Evolutionary conservation across 2,113 vertebrate species (phyloP).

Genomic region (Vulpes ferrilata): DNA sequence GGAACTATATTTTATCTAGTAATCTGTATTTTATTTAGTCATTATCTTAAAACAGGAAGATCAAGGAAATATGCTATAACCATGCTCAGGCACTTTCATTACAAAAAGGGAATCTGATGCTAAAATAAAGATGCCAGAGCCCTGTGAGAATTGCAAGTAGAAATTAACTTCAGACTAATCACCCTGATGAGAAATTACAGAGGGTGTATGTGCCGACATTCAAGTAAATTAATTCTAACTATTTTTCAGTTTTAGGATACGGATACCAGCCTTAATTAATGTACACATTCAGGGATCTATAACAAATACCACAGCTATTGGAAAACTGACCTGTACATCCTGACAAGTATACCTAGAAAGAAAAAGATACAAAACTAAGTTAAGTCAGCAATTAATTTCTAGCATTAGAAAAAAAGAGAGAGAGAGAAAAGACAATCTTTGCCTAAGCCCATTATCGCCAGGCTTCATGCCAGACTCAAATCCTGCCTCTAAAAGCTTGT

Average conservation of each 20-base stretch:
- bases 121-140: conserved; percentile 11
- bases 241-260: not conserved
- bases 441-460: not conserved
- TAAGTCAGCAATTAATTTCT: not conserved
- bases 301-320: not conserved
- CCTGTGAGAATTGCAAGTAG: not conserved
- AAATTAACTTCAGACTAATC: conserved; percentile 71
- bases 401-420: not conserved
- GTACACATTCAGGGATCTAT: not conserved
- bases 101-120: not conserved
- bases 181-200: conserved; percentile 5
- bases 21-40: conserved; percentile 23
- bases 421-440: not conserved
- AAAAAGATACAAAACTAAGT: not conserved
- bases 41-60: conserved; percentile 14
- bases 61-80: not conserved
- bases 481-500: not conserved
- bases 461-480: not conserved
- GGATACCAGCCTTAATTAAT: not conserved
- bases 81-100: not conserved
- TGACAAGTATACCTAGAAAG: not conserved
- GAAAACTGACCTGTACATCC: not conserved
- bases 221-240: not conserved
- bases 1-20: not conserved
- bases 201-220: conserved; percentile 28